Base-by-base conservation (phyloP, 2,113 vertebrate genomes). In the Poecile atricapillus region DNA sequence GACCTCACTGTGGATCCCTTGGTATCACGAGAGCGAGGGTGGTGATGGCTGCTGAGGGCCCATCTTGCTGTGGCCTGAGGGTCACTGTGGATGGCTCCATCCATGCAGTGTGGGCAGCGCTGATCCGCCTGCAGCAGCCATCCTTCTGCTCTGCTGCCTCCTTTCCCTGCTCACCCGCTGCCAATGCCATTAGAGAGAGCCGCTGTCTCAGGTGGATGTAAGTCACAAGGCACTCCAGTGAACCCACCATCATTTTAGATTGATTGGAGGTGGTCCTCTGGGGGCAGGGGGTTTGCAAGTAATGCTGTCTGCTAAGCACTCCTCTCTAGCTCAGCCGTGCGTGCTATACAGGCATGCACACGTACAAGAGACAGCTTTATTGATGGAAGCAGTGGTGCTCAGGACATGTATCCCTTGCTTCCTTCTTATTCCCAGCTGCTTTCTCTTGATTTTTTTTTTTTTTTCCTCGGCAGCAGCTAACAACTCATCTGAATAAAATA, bases 141-240 rank as follows among this genome's bases (percentile, higher is more conserved):
- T 41, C 53, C 62, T 87, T 95, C 68, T 0, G 0, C 86, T 44
- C 1, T 3, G 59, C 82, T 93, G 47, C 90, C 47, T 95, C 52
- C 56, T 58, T 65, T 85, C 60, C 76, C 56, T 60, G 18, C 63
- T 67, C 15, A 0, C 28, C 11, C 0, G 2, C 35, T 49, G 39
- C 31, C 64, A 17, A 0, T 69, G 58, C 53, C 90, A 79, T 87
- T 84, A 89, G 30, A 89, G 50, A 83, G 60, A 59, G 63, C 31
- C 0, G 1, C 37, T 0, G 0, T 75, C 76, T 68, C 60, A 4
- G 18, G 35, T n/a, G 69, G 33, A 17, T 73, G 44, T 18, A 28
- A 93, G 68, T 15, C 49, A 39, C 28, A 24, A 76, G 65, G 69
- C 79, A 15, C 69, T 68, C 37, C 24, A 92, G 39, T 84, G 88